Conservation (phyloP, 2,888 invertebrate genomes). For the Agapostemon virescens region DNA sequence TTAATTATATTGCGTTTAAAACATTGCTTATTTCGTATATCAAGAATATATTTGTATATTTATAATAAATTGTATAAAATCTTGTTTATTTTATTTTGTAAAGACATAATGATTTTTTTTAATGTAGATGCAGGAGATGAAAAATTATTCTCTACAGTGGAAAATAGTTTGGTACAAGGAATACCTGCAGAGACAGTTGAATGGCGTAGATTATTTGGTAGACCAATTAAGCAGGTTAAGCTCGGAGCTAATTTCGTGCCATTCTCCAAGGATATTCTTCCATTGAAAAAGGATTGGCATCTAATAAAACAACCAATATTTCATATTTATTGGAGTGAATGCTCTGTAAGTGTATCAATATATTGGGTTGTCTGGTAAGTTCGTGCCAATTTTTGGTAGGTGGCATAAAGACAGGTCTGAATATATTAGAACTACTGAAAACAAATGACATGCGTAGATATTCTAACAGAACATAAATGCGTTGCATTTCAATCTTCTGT, state of each 20-base stretch:
- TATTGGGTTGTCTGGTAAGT: too few relatives aligned
- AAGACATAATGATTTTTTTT: not conserved
- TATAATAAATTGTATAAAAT: not conserved
- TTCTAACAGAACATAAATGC: too few relatives aligned
- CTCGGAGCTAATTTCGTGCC: constrained; percentile 91
- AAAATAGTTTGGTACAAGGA: constrained; percentile 88
- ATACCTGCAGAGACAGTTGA: constrained; percentile 94
- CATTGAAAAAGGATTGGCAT: constrained; percentile 88
- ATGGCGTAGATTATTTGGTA: constrained; percentile 94
- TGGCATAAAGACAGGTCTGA: too few relatives aligned
- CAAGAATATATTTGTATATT: not conserved
- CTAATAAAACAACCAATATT: constrained; percentile 94
- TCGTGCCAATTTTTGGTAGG: too few relatives aligned
- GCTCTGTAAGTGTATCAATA: constrained; percentile 85
- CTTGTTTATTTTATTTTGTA: not conserved
- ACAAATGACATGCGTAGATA: too few relatives aligned
- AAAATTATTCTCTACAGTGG: constrained; percentile 91
- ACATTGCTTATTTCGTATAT: not conserved
- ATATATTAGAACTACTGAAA: too few relatives aligned
- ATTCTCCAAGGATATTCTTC: constrained; percentile 88
- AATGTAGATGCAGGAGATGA: constrained; percentile 90
- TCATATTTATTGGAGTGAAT: constrained; percentile 97
- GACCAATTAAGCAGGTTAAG: constrained; percentile 91
- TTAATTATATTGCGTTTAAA: constrained; percentile 3
- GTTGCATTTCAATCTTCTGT: too few relatives aligned